Evolutionary conservation across 2,113 vertebrate genomes (phyloP), one percentile per base, ranked within the genome.

Genomic region (Protomyctophum bolini): DNA sequence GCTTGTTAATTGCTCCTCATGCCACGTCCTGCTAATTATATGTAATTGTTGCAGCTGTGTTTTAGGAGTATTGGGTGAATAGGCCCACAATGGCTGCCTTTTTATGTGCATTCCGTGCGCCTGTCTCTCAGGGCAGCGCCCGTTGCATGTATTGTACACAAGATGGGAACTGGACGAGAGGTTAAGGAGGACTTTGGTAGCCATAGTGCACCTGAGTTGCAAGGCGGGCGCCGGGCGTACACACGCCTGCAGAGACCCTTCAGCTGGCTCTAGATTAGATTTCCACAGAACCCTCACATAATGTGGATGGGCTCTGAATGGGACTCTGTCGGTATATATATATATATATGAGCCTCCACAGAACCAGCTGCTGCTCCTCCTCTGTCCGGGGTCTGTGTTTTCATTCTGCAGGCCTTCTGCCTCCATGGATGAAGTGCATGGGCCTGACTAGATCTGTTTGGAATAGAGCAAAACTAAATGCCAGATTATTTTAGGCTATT

Each of bases 31-130:
- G 33, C 33, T 33, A 33, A 33, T 33, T 33, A 33, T 57, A 52
- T 48, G 29, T 48, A 68, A 57, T 54, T 66, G 28, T 58, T 55
- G 5, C 55, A 68, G 58, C 49, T 63, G 28, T 73, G 54, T 60
- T 60, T 54, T 29, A 10, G 1, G 41, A 63, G 8, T 55, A 52
- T 45, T 46, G 28, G 28, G 61, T 69, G 21, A 60, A 65, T 64
- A 72, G 63, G 21, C 60, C 10, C 8, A 50, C 46, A 58, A 10
- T 57, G n/a, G 55, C 1, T 0, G 55, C 64, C 68, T 68, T 59
- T 63, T 57, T 65, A 63, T 11, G n/a, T n/a, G 41, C 62, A 58
- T 28, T n/a, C 21, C 3, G 21, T 56, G 55, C 14, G 6, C 28
- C 41, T 54, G 41, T 50, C n/a, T n/a, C 51, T 50, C 11, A 11